A percentile compares a stretch with the other conserved stretches of the same genome.
phyloP scores from a whole-genome alignment of 2,797 vertebrate species.

The Sylvia borin region DNA sequence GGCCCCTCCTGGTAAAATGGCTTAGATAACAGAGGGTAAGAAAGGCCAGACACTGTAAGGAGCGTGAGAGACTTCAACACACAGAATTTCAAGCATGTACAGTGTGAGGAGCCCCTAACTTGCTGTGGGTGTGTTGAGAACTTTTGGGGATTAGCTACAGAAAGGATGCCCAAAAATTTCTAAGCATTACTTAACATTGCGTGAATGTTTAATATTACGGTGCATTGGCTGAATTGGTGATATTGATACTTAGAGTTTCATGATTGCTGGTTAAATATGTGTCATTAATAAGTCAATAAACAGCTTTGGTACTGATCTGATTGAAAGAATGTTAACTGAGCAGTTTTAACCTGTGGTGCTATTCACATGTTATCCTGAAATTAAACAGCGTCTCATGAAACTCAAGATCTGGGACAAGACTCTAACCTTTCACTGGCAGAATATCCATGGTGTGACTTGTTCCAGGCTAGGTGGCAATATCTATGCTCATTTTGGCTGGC shows the following conservation, averaged over 20 bases:
- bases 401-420: not conserved
- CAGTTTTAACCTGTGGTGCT: not conserved
- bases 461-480: not conserved
- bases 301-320: not conserved
- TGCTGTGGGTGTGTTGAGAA: not conserved
- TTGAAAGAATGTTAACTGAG: not conserved
- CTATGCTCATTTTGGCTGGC: not conserved
- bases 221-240: not conserved
- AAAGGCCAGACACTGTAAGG: not conserved
- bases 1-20: not conserved
- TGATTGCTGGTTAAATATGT: not conserved
- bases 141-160: not conserved
- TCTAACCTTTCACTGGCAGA: not conserved
- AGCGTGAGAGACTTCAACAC: not conserved
- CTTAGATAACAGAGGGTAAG: not conserved
- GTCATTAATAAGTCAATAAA: not conserved
- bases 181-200: not conserved
- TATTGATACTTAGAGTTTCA: not conserved
- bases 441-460: not conserved
- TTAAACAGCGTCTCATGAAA: not conserved
- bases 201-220: not conserved
- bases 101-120: not conserved
- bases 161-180: not conserved
- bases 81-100: not conserved
- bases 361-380: not conserved